These are phyloP conservation scores for Gephyroberyx darwinii DNA, from an alignment of 2,797 vertebrate species.

Conservation along the genomic window DNA sequence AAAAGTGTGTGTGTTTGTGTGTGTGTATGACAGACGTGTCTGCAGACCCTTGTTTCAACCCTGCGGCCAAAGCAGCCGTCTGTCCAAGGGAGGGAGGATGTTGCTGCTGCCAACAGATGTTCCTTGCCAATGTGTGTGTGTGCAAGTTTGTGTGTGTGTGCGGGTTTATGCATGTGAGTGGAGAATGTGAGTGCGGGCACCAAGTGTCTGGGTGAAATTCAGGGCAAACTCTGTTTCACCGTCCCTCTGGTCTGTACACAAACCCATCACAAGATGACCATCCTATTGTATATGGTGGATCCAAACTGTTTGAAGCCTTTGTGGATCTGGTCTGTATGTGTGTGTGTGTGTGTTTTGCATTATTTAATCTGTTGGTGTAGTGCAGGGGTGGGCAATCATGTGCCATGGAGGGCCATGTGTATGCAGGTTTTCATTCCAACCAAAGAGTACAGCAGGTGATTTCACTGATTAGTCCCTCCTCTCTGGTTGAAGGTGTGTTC, in stretches of 20 bases:
- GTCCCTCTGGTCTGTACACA: conserved; percentile 42
- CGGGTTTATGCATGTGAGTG: conserved; percentile 17
- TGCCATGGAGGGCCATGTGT: too few species aligned
- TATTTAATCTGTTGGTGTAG: too few species aligned
- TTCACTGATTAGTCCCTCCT: too few species aligned
- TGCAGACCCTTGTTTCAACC: conserved; percentile 53
- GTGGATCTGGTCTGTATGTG: not conserved
- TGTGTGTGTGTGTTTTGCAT: not conserved
- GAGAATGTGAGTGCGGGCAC: conserved; percentile 21
- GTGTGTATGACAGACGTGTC: conserved; percentile 24
- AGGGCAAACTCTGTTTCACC: conserved; percentile 36
- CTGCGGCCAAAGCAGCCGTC: conserved; percentile 40
- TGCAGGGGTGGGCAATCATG: too few species aligned
- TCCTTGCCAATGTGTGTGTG: conserved; percentile 13
- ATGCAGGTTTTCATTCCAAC: too few species aligned
- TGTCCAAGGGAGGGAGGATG: conserved; percentile 19
- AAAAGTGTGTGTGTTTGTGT: not conserved
- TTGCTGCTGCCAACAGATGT: conserved; percentile 58
- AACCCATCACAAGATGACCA: conserved; percentile 19
- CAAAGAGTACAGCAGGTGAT: too few species aligned
- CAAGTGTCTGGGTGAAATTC: conserved; percentile 47
- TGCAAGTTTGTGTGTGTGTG: conserved; percentile 10
- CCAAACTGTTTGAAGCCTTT: conserved; percentile 1
- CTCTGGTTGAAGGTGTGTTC: too few species aligned
- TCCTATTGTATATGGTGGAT: not conserved